Evolutionary conservation across 2,888 invertebrate species (phyloP), one percentile per base, ranked within the genome.

Genomic region (Azorinus chamasolen): DNA sequence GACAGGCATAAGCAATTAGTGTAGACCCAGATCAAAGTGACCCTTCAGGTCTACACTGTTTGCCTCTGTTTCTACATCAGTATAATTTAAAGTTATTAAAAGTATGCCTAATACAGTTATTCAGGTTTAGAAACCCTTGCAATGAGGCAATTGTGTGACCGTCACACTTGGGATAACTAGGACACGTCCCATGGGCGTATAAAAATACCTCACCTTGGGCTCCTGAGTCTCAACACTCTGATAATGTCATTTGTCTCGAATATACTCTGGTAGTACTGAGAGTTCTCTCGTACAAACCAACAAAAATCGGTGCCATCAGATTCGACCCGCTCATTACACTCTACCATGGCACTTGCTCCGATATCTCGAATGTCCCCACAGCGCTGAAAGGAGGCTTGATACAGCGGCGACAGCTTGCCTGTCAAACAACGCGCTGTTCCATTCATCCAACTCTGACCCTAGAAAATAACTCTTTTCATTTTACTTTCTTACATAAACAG

Each of bases 391-490:
- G 70, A 37, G 1, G 50, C 50, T n/a, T 71, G 25, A 25, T 76
- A 76, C 0, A 66, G 57, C 32, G 70, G 76, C 16, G 57, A 57
- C 10, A 76, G 51, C 8, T 25, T 12, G 5, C 53, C 24, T 32
- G 66, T 62, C 43, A 76, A 20, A 46, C 76, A 76, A 2, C 39
- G 14, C 3, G 54, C 63, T 22, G 76, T 66, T 20, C 66, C 45
- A 27, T 76, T 66, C 58, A 76, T 39, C 70, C 66, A 76, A 6
- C 27, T 39, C n/a, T 46, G 37, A n/a, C 76, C 76, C 76, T 76
- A n/a, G 6, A 32, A 64, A 32, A 32, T 10, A 32, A 32, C 5
- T 6, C 4, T 32, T 32, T 10, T 32, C n/a, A n/a, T n/a, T n/a
- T n/a, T n/a, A n/a, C n/a, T n/a, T n/a, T n/a, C n/a, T n/a, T n/a